These are phyloP conservation scores for Loripinus fragilis DNA, from an alignment of 2,888 invertebrate genomes.

Conservation along the genomic window DNA sequence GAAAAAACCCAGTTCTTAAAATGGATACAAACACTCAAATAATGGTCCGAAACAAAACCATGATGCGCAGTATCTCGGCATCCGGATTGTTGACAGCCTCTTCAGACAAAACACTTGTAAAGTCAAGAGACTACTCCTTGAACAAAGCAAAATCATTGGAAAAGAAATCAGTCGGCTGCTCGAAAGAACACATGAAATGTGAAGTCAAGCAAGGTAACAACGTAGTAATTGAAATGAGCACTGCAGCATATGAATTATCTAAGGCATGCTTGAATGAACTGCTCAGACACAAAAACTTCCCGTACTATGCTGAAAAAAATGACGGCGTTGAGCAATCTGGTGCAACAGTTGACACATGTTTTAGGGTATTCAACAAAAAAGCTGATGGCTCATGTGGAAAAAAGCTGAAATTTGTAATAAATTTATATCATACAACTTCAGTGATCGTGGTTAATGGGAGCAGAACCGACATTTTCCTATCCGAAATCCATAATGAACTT, in stretches of 20 bases:
- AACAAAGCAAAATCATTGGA: not conserved
- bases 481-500: no score
- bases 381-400: no score
- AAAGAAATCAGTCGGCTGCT: not conserved
- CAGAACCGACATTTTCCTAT: no score
- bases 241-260: no score
- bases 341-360: slow-evolving; percentile 6
- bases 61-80: not conserved
- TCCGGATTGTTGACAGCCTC: not conserved
- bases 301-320: not conserved
- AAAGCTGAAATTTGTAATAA: no score
- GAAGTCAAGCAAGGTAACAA: no score
- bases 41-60: not conserved
- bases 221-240: not conserved
- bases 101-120: not conserved
- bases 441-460: no score
- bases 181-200: no score
- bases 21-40: no score
- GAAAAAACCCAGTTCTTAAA: no score
- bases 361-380: not conserved
- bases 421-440: no score
- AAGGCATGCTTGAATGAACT: slow-evolving; percentile 9
- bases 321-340: not conserved
- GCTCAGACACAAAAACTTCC: not conserved
- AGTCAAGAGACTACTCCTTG: not conserved